Evolutionary conservation across 2,888 invertebrate genomes (phyloP).

Genomic region (Strigamia transsilvanica): DNA sequence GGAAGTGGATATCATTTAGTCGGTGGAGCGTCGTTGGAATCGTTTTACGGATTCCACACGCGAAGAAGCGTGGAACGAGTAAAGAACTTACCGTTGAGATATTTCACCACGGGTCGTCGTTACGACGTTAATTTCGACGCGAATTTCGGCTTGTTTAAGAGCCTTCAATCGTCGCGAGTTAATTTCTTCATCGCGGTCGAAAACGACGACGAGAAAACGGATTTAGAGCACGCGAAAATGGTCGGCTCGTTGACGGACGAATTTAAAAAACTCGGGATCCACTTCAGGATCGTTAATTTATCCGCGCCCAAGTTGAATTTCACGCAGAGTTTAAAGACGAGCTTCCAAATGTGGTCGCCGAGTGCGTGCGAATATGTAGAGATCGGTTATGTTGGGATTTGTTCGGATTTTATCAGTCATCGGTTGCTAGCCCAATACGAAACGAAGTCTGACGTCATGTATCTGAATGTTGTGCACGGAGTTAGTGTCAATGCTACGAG

Average conservation of each 20-base stretch:
- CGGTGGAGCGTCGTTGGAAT: conserved; percentile 77
- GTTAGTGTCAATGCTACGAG: neutral
- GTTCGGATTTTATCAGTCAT: conserved; percentile 79
- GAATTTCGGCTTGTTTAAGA: conserved; percentile 57
- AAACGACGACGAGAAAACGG: conserved; percentile 65
- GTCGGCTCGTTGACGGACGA: conserved; percentile 68
- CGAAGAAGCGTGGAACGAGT: conserved; percentile 69
- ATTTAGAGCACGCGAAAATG: conserved; percentile 70
- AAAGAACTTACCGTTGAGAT: conserved; percentile 72
- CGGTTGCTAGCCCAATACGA: conserved; percentile 73
- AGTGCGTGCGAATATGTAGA: conserved; percentile 73
- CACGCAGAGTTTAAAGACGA: conserved; percentile 75
- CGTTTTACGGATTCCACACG: conserved; percentile 78
- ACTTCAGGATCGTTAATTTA: conserved; percentile 73
- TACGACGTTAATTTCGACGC: conserved; percentile 65
- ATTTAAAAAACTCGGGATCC: conserved; percentile 74
- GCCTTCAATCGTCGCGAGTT: conserved; percentile 73
- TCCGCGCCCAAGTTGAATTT: conserved; percentile 71
- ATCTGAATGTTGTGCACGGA: conserved; percentile 45
- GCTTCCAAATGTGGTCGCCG: conserved; percentile 79
- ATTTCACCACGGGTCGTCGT: conserved; percentile 75
- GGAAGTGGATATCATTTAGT: conserved; percentile 75
- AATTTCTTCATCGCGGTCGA: conserved; percentile 72
- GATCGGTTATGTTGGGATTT: conserved; percentile 77
- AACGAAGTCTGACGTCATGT: conserved; percentile 67